Conservation (phyloP, 2,113 vertebrate species). For the Xiphophorus hellerii region DNA sequence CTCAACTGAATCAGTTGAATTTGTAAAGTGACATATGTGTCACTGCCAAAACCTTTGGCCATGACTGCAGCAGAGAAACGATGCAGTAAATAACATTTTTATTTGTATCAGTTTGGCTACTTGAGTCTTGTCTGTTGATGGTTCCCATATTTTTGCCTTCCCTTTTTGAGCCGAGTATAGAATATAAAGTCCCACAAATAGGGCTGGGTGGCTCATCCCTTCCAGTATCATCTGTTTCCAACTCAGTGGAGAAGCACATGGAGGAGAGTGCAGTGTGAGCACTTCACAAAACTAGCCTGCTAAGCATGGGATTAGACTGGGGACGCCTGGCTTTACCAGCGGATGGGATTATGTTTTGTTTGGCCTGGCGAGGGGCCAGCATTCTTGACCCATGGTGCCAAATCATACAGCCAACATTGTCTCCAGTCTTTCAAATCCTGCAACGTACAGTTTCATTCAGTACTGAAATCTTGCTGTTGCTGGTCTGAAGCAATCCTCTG, state of each 20-base stretch:
- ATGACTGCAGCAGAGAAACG: neutral
- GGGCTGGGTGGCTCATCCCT: constrained; percentile 31
- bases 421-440: constrained; percentile 25
- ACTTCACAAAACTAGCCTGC: constrained; percentile 69
- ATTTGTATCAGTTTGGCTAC: constrained; percentile 15
- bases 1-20: neutral
- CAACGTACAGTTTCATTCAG: constrained; percentile 40
- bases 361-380: constrained; percentile 66
- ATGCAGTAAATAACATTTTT: neutral
- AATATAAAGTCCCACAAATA: constrained; percentile 28
- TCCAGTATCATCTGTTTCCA: constrained; percentile 58
- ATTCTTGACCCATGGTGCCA: constrained; percentile 59
- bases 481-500: neutral
- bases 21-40: neutral
- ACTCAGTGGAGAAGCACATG: constrained; percentile 63
- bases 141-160: neutral
- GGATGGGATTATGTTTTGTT: constrained; percentile 79
- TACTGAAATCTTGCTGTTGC: constrained; percentile 14
- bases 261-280: constrained; percentile 68
- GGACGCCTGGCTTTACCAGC: constrained; percentile 60
- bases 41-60: neutral
- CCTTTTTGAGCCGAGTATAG: neutral
- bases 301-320: constrained; percentile 69
- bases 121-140: constrained; percentile 4
- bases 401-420: constrained; percentile 43